Conservation (phyloP, 2,888 invertebrate genomes). For the Oasisia sp. region DNA sequence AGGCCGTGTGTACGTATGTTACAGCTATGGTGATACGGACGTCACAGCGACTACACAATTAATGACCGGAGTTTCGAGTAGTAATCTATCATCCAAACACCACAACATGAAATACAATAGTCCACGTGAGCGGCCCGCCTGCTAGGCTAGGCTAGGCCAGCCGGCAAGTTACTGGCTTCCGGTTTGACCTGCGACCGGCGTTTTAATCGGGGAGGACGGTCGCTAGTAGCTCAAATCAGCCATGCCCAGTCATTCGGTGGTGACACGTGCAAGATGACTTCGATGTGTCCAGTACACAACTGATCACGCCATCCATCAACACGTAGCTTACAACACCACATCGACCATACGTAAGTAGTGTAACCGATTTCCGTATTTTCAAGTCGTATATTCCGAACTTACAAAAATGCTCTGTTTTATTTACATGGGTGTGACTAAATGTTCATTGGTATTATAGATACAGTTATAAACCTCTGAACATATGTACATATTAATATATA, state of each 20-base stretch:
- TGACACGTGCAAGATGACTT: too few relatives aligned
- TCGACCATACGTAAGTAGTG: not conserved
- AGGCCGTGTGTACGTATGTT: too few relatives aligned
- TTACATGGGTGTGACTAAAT: not conserved
- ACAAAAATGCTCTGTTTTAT: not conserved
- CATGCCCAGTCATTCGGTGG: not conserved
- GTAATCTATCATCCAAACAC: not conserved
- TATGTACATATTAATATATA: not conserved
- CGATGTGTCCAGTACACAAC: not conserved
- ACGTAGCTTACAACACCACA: not conserved
- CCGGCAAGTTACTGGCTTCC: not conserved
- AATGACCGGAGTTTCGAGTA: not conserved
- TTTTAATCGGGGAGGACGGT: not conserved
- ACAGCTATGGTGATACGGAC: not conserved
- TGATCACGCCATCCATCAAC: not conserved
- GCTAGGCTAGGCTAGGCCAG: not conserved
- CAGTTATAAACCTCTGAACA: too few relatives aligned
- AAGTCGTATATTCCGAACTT: not conserved
- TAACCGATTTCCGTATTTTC: not conserved
- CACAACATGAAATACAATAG: not conserved
- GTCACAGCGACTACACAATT: not conserved
- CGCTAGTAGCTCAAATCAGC: not conserved
- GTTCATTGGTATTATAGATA: too few relatives aligned
- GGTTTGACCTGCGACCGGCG: not conserved
- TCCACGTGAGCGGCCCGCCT: not conserved